Conservation (phyloP, 1,140 invertebrate genomes). For the Holcopasites calliopsidis region DNA sequence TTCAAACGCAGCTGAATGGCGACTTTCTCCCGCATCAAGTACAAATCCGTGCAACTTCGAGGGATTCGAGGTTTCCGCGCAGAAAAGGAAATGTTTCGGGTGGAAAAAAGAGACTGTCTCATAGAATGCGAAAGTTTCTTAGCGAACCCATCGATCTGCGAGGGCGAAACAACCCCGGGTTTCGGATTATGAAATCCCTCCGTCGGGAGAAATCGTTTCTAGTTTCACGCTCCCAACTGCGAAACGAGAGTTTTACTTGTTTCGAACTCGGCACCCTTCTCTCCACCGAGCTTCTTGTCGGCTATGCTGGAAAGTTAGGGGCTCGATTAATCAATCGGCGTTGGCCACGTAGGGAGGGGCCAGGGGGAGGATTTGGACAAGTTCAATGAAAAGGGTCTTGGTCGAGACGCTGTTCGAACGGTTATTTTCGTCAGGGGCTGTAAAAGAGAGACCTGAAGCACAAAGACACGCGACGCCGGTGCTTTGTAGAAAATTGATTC, state of each 20-base stretch:
- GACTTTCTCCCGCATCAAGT: constrained; percentile 19
- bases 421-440: neutral
- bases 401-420: neutral
- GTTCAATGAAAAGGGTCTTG: neutral
- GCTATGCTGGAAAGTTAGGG: neutral
- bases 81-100: constrained; percentile 56
- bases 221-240: neutral
- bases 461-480: neutral
- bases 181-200: constrained; percentile 34
- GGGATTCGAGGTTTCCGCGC: constrained; percentile 32
- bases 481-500: neutral
- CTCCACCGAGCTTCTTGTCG: neutral
- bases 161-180: constrained; percentile 7
- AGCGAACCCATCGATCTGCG: neutral
- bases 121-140: constrained; percentile 29
- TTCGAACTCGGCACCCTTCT: neutral
- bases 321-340: neutral
- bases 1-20: neutral
- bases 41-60: constrained; percentile 60
- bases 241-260: constrained; percentile 24
- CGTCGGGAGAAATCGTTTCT: constrained; percentile 11
- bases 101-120: neutral
- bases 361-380: neutral
- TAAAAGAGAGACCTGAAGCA: neutral
- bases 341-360: neutral